Conservation (phyloP, 2,888 invertebrate genomes). For the Drosophila limbata region DNA sequence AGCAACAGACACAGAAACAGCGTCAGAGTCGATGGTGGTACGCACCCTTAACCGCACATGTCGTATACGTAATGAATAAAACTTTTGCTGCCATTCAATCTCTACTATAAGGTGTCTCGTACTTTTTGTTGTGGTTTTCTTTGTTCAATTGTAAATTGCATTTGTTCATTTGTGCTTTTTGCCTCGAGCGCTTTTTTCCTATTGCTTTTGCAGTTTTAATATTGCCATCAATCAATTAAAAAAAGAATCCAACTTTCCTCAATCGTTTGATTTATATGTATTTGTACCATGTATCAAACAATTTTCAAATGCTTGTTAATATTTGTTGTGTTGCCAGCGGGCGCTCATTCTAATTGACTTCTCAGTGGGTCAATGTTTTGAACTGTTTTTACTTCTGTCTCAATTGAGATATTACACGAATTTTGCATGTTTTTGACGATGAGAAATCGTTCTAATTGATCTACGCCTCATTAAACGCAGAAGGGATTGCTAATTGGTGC, state of each 20-base stretch:
- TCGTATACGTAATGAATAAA: slow-evolving; percentile 52
- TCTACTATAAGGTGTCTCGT: slow-evolving; percentile 31
- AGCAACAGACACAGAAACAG: background rate
- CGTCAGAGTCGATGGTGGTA: background rate
- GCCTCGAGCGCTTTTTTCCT: slow-evolving; percentile 19
- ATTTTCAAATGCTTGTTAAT: slow-evolving; percentile 32
- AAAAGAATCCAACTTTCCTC: slow-evolving; percentile 43
- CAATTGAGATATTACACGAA: slow-evolving; percentile 44
- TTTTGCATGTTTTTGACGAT: slow-evolving; percentile 15
- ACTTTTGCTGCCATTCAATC: slow-evolving; percentile 19
- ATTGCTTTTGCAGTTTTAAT: slow-evolving; percentile 24
- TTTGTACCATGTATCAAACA: slow-evolving; percentile 17
- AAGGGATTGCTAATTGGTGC: slow-evolving; percentile 33
- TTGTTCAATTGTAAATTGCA: slow-evolving; percentile 35
- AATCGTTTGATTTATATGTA: slow-evolving; percentile 64
- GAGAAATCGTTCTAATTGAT: slow-evolving; percentile 31
- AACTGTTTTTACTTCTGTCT: slow-evolving; percentile 35
- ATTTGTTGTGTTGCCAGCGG: slow-evolving; percentile 25
- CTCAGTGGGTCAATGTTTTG: slow-evolving; percentile 48
- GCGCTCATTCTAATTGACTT: slow-evolving; percentile 66
- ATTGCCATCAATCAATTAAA: slow-evolving; percentile 64
- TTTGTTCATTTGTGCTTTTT: slow-evolving; percentile 42
- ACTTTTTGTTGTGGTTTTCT: slow-evolving; percentile 15
- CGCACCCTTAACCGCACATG: slow-evolving; percentile 24
- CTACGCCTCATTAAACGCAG: slow-evolving; percentile 35